These are phyloP conservation scores for Planiliza haematocheilus DNA, from an alignment of 2,113 vertebrate genomes.

Conservation along the genomic window DNA sequence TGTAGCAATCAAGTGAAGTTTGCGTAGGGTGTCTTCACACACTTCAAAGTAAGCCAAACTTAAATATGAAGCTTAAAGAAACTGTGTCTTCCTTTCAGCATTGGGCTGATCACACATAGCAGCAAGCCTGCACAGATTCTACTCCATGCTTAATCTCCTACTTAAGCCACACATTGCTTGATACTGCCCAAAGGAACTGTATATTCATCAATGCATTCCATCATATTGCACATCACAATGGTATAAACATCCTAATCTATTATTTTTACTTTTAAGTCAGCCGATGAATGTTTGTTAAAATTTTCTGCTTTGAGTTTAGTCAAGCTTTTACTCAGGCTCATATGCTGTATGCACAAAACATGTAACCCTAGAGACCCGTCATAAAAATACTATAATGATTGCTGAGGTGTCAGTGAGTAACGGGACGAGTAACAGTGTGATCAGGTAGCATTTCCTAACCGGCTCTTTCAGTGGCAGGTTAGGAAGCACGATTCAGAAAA, in stretches of 20 bases:
- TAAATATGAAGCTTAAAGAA: background rate
- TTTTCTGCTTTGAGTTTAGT: background rate
- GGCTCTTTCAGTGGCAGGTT: slow-evolving; percentile 1
- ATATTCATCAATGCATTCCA: background rate
- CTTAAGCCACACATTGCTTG: background rate
- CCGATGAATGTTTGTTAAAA: background rate
- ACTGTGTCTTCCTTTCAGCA: background rate
- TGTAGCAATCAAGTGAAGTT: background rate
- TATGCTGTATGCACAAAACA: background rate
- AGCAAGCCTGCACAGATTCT: background rate
- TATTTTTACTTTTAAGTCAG: background rate
- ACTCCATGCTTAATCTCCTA: background rate
- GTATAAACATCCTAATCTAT: background rate
- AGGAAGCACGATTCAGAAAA: slow-evolving; percentile 24
- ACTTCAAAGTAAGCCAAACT: background rate
- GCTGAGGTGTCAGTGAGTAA: background rate
- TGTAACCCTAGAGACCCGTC: background rate
- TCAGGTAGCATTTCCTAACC: background rate
- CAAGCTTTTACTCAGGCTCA: background rate
- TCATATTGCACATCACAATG: background rate
- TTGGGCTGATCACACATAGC: slow-evolving; percentile 4
- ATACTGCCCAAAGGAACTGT: too few relatives aligned
- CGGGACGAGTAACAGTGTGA: background rate
- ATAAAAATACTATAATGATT: background rate
- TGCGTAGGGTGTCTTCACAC: background rate